phyloP scores from a whole-genome alignment of 2,888 invertebrate genomes.

The Dryobota labecula region DNA sequence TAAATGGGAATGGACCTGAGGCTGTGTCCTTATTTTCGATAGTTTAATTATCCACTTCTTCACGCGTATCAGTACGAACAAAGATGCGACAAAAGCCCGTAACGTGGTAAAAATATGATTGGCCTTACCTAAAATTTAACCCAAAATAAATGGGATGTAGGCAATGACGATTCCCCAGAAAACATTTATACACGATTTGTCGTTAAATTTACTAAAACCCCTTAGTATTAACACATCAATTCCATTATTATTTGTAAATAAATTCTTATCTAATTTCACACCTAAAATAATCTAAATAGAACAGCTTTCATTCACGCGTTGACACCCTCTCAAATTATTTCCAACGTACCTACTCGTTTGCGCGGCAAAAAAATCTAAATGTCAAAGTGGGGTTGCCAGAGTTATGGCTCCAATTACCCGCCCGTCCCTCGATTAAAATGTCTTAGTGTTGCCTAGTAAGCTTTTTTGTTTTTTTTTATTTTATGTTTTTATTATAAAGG shows the following conservation, averaged over 20 bases:
- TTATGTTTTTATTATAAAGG: constrained; percentile 70
- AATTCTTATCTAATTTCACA: constrained; percentile 45
- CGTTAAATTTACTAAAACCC: too few relatives aligned
- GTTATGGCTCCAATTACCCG: constrained; percentile 88
- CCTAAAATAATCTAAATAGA: constrained; percentile 45
- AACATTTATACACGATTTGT: background rate
- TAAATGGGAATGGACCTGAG: background rate
- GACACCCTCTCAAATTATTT: constrained; percentile 80
- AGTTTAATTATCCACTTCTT: background rate
- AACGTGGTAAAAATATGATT: background rate
- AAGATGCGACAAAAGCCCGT: background rate
- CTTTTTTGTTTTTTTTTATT: constrained; percentile 71
- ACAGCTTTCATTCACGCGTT: constrained; percentile 65
- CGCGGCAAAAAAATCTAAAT: constrained; percentile 87
- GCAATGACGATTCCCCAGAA: too few relatives aligned
- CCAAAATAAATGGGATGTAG: background rate
- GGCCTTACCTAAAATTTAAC: too few relatives aligned
- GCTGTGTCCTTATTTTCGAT: background rate
- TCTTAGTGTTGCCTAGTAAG: constrained; percentile 83
- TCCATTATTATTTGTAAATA: constrained; percentile 31
- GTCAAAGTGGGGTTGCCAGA: constrained; percentile 89
- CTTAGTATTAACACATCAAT: constrained; percentile 1
- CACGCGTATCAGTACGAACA: background rate
- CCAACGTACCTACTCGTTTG: constrained; percentile 77
- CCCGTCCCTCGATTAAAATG: constrained; percentile 86